Base-by-base conservation (phyloP, 1,140 invertebrate genomes). In the Hydropsyche tenuis region DNA sequence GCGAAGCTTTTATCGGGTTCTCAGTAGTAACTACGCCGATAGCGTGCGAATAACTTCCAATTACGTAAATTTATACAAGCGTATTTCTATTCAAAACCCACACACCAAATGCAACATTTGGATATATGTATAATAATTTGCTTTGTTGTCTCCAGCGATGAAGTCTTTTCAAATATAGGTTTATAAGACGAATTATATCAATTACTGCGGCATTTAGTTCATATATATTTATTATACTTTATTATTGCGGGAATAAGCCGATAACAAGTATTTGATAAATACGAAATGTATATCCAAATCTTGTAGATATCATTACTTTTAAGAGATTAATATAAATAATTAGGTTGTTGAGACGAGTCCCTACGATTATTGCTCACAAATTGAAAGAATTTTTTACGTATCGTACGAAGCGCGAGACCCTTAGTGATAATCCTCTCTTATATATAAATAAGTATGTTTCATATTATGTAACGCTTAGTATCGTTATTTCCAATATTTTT, bases 291-390 rank as follows among this genome's bases (percentile, higher is more conserved):
- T n/a, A n/a, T n/a, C n/a, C n/a, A n/a, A n/a, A n/a, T n/a, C n/a
- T n/a, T n/a, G n/a, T n/a, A n/a, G n/a, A n/a, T n/a, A n/a, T n/a
- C n/a, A n/a, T n/a, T n/a, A n/a, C n/a, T n/a, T n/a, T n/a, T n/a
- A n/a, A n/a, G n/a, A n/a, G n/a, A n/a, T n/a, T n/a, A n/a, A n/a
- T n/a, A n/a, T n/a, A n/a, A n/a, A n/a, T 45, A 66, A 45, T 63
- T 25, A 42, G 11, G 23, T 16, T 25, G 23, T 63, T 63, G 60
- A 66, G 43, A 66, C 30, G 64, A 42, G 16, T 42, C 45, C 42
- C n/a, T n/a, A 66, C 65, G 45, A 68, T 68, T 68, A 48, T 22
- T 48, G 43, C 65, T 68, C 45, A 68, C 56, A 70, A 30, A 56
- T 11, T 45, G 18, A 23, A 70, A 37, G 68, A 70, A 70, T 7